Conservation (phyloP, 2,797 vertebrate genomes). For the Poeciliopsis gracilis region DNA sequence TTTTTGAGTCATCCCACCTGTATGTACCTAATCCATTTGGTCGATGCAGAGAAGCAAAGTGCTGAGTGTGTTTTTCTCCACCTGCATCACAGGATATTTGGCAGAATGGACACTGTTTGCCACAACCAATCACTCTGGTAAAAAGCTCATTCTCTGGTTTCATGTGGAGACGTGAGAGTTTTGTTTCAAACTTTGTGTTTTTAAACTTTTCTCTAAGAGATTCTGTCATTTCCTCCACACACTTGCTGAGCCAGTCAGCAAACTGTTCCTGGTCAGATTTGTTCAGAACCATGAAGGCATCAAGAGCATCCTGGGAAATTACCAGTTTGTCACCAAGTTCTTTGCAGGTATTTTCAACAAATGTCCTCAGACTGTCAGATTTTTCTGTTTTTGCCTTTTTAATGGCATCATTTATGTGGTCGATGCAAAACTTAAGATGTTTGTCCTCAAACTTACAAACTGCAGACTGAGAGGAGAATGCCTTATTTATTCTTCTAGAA, state of each 20-base stretch:
- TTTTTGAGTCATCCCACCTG: rapidly evolving
- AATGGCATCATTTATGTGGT: conserved; percentile 53
- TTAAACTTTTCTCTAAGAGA: conserved; percentile 13
- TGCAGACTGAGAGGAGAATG: conserved; percentile 16
- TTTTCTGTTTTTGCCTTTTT: conserved; percentile 18
- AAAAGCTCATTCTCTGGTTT: conserved; percentile 71
- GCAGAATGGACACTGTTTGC: conserved; percentile 77
- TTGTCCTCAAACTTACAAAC: conserved; percentile 25
- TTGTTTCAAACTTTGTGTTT: rapidly evolving
- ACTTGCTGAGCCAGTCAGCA: conserved; percentile 37
- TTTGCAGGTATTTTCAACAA: conserved; percentile 57
- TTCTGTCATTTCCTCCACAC: conserved; percentile 48
- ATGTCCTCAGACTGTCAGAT: conserved; percentile 30
- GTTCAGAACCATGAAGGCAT: conserved; percentile 61
- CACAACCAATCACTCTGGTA: conserved; percentile 69
- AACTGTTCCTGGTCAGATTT: conserved; percentile 53
- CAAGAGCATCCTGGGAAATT: conserved; percentile 47
- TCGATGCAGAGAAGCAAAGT: conserved; percentile 59
- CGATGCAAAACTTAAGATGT: conserved; percentile 31
- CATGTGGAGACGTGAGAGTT: conserved; percentile 28
- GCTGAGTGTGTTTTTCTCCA: conserved; percentile 49
- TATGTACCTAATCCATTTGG: conserved; percentile 35
- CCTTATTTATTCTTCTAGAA: background rate
- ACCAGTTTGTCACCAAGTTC: conserved; percentile 60
- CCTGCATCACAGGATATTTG: conserved; percentile 66